Evolutionary conservation across 2,888 invertebrate genomes (phyloP).

Genomic region (Leucoma salicis): DNA sequence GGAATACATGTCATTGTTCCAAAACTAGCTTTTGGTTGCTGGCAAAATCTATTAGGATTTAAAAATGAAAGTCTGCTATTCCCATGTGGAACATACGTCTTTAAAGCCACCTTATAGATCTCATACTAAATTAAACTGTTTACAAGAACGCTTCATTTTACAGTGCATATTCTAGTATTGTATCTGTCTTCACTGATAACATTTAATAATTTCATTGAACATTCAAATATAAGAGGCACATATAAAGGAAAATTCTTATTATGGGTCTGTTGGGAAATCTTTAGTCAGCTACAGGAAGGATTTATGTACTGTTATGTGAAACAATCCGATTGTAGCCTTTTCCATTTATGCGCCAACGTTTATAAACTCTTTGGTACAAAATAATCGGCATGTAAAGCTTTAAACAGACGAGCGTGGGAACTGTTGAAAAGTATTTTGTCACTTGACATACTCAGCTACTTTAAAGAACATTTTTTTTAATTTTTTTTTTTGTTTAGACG

Average conservation of each 20-base stretch:
- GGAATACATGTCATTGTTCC: too few species aligned
- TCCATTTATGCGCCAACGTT: slow-evolving; percentile 10
- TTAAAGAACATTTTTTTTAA: too few species aligned
- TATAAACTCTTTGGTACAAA: slow-evolving; percentile 7
- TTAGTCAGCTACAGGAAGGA: slow-evolving; percentile 30
- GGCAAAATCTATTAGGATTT: too few species aligned
- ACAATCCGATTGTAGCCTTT: slow-evolving; percentile 16
- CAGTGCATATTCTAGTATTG: background rate
- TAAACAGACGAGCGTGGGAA: too few species aligned
- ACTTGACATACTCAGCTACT: too few species aligned
- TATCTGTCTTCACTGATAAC: background rate
- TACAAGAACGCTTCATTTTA: background rate
- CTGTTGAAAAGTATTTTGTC: too few species aligned
- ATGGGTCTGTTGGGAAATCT: slow-evolving; percentile 48
- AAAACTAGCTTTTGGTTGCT: too few species aligned
- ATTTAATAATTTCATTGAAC: slow-evolving; percentile 10
- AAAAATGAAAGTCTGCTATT: too few species aligned
- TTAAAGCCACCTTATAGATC: too few species aligned
- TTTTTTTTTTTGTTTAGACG: too few species aligned
- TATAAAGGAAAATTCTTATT: slow-evolving; percentile 30
- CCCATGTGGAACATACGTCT: too few species aligned
- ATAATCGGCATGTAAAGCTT: too few species aligned
- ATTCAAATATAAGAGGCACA: slow-evolving; percentile 12
- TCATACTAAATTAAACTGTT: background rate
- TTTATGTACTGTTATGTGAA: slow-evolving; percentile 28